A percentile compares a stretch with the other conserved stretches of the same genome.
Conservation (phyloP, 2,888 invertebrate species). For the Drosophila anomalata region DNA sequence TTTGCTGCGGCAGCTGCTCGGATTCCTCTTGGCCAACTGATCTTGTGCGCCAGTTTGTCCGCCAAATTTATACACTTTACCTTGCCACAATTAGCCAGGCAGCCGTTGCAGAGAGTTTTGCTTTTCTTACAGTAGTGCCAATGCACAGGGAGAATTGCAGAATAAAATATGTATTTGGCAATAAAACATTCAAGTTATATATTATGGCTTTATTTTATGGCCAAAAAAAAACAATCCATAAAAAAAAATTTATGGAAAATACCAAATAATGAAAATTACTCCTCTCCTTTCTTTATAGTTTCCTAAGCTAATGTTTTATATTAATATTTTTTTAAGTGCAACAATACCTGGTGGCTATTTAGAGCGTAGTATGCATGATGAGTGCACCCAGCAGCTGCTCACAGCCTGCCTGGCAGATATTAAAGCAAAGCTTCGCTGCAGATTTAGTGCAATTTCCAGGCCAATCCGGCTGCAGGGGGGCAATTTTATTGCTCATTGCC, state of each 20-base stretch:
- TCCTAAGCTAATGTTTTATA: neutral
- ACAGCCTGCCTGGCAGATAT: slow-evolving; percentile 7
- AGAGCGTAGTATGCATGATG: slow-evolving; percentile 79
- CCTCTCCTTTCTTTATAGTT: too few relatives aligned
- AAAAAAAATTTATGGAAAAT: too few relatives aligned
- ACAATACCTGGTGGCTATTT: slow-evolving; percentile 64
- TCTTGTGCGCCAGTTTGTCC: slow-evolving; percentile 70
- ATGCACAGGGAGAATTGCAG: neutral
- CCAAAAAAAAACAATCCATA: too few relatives aligned
- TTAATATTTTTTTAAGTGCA: slow-evolving; percentile 18
- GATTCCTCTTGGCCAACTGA: slow-evolving; percentile 77
- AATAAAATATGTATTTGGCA: neutral
- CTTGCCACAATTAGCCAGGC: slow-evolving; percentile 76
- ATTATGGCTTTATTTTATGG: neutral
- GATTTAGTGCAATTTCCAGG: slow-evolving; percentile 77
- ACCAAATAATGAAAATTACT: too few relatives aligned
- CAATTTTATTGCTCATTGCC: slow-evolving; percentile 69
- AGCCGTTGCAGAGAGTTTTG: slow-evolving; percentile 72
- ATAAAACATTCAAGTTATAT: neutral
- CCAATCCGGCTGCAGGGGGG: slow-evolving; percentile 38
- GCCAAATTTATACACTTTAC: slow-evolving; percentile 80
- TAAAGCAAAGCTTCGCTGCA: slow-evolving; percentile 80
- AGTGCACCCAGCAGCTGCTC: slow-evolving; percentile 44
- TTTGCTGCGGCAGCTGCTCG: slow-evolving; percentile 29
- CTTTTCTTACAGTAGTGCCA: slow-evolving; percentile 53